These are phyloP conservation scores for Numenius phaeopus DNA, from an alignment of 2,797 vertebrate species.

Conservation along the genomic window DNA sequence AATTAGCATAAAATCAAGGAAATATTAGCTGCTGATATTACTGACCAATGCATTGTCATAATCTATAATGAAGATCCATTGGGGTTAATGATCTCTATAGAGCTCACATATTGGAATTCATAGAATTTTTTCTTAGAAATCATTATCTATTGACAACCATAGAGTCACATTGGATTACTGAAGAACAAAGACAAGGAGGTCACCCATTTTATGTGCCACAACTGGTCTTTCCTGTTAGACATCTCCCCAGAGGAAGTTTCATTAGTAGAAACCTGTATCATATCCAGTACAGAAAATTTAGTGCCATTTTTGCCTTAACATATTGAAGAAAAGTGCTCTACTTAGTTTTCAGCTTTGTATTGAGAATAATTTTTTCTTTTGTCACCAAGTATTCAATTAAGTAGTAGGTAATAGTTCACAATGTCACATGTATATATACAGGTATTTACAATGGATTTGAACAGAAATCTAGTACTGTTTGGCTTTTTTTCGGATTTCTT, in stretches of 20 bases:
- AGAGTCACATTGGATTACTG: not conserved
- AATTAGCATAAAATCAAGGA: not conserved
- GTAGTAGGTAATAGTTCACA: not conserved
- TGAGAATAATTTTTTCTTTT: not conserved
- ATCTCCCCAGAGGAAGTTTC: not conserved
- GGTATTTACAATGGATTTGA: not conserved
- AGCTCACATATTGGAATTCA: not conserved
- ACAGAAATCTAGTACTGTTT: not conserved
- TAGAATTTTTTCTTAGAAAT: not conserved
- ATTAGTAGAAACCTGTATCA: accelerated
- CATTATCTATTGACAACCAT: not conserved
- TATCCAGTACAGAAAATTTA: not conserved
- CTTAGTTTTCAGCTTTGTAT: not conserved
- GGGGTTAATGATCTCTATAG: not conserved
- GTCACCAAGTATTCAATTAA: not conserved
- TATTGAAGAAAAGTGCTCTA: not conserved
- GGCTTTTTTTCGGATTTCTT: not conserved
- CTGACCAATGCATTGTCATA: not conserved
- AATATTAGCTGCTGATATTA: not conserved
- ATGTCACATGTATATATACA: not conserved
- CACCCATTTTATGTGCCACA: not conserved
- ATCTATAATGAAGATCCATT: not conserved
- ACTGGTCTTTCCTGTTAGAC: not conserved
- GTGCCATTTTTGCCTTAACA: not conserved
- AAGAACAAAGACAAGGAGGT: not conserved